phyloP scores from a whole-genome alignment of 2,113 vertebrate species.

The Vulpes vulpes region DNA sequence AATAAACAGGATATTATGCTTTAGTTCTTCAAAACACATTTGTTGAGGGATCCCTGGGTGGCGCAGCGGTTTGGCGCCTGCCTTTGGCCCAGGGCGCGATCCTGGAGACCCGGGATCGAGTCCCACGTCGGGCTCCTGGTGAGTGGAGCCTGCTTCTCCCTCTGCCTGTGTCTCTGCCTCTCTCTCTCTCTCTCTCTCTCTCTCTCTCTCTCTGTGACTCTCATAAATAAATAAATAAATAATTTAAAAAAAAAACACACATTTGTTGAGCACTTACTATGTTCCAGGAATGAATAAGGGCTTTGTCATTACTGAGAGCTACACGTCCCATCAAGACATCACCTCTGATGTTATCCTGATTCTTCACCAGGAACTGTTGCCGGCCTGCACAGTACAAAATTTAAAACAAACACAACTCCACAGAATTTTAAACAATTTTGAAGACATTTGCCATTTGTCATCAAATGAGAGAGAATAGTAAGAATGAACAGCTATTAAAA shows the following conservation, averaged over 20 bases:
- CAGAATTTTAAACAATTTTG: conserved; percentile 38
- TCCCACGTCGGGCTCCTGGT: too few species aligned
- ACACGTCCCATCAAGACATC: not conserved
- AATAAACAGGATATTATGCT: not conserved
- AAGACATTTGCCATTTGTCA: conserved; percentile 26
- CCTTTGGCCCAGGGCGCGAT: too few species aligned
- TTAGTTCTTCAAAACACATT: not conserved
- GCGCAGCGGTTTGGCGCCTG: too few species aligned
- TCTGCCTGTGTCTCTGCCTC: too few species aligned
- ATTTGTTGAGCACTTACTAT: not conserved
- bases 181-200: too few species aligned
- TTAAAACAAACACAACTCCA: conserved; percentile 52
- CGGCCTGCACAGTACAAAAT: not conserved
- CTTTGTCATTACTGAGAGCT: not conserved
- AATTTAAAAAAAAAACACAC: too few species aligned
- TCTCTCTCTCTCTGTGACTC: too few species aligned
- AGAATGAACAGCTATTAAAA: not conserved
- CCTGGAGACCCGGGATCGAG: too few species aligned
- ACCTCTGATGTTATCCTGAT: not conserved
- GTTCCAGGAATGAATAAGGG: not conserved
- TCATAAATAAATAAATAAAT: too few species aligned
- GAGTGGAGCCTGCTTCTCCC: too few species aligned
- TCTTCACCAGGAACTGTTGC: not conserved
- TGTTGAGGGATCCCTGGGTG: too few species aligned
- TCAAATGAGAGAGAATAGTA: conserved; percentile 39